phyloP scores from a whole-genome alignment of 2,797 vertebrate genomes.

The Sylvilagus floridanus region DNA sequence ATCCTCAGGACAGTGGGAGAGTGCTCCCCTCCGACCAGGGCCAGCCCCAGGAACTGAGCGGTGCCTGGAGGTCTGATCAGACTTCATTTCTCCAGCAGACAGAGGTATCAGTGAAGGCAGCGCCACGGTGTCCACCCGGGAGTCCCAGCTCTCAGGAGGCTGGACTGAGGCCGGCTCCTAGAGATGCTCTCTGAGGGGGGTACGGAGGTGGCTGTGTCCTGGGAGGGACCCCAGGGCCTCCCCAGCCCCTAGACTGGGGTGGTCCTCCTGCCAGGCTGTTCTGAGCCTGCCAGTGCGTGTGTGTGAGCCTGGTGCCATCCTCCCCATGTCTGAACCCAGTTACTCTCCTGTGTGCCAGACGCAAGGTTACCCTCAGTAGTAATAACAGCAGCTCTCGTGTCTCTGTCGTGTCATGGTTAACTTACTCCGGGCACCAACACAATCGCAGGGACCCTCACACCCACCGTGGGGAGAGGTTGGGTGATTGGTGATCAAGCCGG shows the following conservation, averaged over 20 bases:
- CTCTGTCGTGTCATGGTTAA: too few species aligned
- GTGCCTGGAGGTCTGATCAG: not conserved
- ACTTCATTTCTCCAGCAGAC: not conserved
- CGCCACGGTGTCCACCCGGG: fast-evolving
- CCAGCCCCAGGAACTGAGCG: too few species aligned
- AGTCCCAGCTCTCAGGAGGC: not conserved
- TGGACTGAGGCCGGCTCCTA: not conserved
- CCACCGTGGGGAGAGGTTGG: not conserved
- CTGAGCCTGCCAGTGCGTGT: not conserved
- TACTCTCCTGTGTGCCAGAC: not conserved
- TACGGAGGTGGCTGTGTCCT: not conserved
- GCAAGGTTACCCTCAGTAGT: not conserved
- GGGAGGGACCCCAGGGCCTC: not conserved
- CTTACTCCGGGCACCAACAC: not conserved
- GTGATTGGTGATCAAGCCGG: not conserved
- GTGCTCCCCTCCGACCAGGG: not conserved
- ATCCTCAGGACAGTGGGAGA: not conserved
- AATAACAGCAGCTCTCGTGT: not conserved
- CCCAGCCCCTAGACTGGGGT: not conserved
- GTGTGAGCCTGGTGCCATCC: not conserved
- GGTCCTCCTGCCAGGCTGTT: not conserved
- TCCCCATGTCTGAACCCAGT: not conserved
- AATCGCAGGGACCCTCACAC: not conserved
- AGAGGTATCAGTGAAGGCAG: not conserved
- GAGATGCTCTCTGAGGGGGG: not conserved